Evolutionary conservation across 2,797 vertebrate species (phyloP).

Genomic region (Loris lydekkerianus): DNA sequence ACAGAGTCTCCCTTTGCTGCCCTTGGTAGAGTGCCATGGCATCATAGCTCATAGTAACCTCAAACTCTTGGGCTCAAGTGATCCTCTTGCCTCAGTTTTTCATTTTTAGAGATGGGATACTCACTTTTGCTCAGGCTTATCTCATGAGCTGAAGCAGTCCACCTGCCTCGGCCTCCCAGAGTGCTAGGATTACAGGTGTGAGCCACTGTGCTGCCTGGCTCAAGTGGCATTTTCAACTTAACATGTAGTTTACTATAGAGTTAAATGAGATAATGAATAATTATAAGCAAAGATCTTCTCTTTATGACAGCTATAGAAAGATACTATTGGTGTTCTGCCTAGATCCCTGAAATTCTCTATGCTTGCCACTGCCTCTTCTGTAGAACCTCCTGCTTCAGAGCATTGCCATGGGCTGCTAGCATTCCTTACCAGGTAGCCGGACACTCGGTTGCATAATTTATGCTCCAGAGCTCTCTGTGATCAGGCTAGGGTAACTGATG

Average conservation of each 20-base stretch:
- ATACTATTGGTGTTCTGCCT: background rate
- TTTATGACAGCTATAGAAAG: background rate
- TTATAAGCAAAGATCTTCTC: background rate
- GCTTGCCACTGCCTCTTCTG: background rate
- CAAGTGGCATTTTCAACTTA: background rate
- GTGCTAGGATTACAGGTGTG: too few species aligned
- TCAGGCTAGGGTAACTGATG: background rate
- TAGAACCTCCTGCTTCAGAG: background rate
- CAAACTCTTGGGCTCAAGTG: too few species aligned
- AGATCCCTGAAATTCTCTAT: too few species aligned
- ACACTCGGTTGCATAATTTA: background rate
- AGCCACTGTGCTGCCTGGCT: background rate
- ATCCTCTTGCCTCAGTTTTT: too few species aligned
- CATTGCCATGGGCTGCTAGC: background rate
- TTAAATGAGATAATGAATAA: background rate
- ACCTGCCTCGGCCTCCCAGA: too few species aligned
- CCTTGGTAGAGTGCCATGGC: too few species aligned
- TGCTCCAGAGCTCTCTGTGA: background rate
- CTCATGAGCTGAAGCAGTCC: too few species aligned
- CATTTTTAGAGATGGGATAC: too few species aligned
- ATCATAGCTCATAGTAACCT: too few species aligned
- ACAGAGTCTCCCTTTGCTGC: too few species aligned
- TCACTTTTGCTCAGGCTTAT: too few species aligned
- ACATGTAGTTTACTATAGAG: background rate
- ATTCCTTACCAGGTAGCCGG: background rate